Evolutionary conservation across 2,888 invertebrate species (phyloP).

Genomic region (Neoascia interrupta): DNA sequence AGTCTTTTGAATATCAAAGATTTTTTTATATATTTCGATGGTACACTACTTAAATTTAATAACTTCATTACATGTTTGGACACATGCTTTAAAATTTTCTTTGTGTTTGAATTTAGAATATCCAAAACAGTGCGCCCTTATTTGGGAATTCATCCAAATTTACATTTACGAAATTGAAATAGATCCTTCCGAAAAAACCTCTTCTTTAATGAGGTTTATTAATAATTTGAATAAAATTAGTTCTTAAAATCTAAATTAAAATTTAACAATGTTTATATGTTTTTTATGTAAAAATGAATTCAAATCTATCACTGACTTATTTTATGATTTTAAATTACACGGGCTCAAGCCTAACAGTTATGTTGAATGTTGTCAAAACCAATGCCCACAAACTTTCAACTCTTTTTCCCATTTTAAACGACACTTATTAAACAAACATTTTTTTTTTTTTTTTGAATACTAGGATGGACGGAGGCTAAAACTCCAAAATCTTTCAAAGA

Average conservation of each 20-base stretch:
- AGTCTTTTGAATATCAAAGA: slow-evolving; percentile 6
- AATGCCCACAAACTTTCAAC: slow-evolving; percentile 32
- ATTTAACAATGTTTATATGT: too few relatives aligned
- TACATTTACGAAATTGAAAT: slow-evolving; percentile 28
- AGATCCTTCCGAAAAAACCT: slow-evolving; percentile 1
- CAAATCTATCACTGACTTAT: slow-evolving; percentile 28
- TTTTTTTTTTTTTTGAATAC: too few relatives aligned
- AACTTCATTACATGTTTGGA: slow-evolving; percentile 16
- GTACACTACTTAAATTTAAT: slow-evolving; percentile 22
- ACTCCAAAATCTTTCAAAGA: too few relatives aligned
- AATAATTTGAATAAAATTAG: too few relatives aligned
- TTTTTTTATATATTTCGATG: slow-evolving; percentile 28
- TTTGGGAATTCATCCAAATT: slow-evolving; percentile 34
- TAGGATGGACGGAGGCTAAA: too few relatives aligned
- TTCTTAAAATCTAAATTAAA: too few relatives aligned
- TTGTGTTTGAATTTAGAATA: slow-evolving; percentile 37
- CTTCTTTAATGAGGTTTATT: too few relatives aligned
- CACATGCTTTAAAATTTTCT: slow-evolving; percentile 28
- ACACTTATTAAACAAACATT: slow-evolving; percentile 26
- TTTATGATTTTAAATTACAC: slow-evolving; percentile 42
- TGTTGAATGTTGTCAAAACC: slow-evolving; percentile 39
- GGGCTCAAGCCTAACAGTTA: slow-evolving; percentile 26
- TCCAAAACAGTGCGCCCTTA: slow-evolving; percentile 1
- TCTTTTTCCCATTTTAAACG: slow-evolving; percentile 29
- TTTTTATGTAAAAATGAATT: slow-evolving; percentile 32